Base-by-base conservation (phyloP, 1,140 invertebrate species). In the Stegodyphus dumicola region DNA sequence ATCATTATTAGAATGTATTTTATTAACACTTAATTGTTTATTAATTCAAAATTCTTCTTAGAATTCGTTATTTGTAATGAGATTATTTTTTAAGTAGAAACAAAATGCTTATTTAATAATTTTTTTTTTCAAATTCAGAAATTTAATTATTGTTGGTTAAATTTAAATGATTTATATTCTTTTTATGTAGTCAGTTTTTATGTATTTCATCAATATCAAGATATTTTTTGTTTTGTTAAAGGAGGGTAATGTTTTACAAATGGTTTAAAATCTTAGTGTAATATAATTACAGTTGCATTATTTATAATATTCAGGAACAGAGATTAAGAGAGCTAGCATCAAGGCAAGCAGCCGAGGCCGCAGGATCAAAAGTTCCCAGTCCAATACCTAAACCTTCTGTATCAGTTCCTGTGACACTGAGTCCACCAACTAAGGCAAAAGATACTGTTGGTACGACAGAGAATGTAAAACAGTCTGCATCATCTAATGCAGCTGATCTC, bases 341-440 rank as follows among this genome's bases (percentile, higher is more conserved):
- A 71, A 70, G 48, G 10, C 75, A 52, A 18, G 6, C 75, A 13
- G 6, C 13, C 9, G 84, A 86, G 4, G 9, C 75, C 6, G n/a
- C 33, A 9, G 49, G 7, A 10, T 48, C 53, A 51, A 85, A 85
- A 52, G 84, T 74, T 52, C 76, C 84, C 33, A 86, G 75, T 54
- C 75, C 84, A 18, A 70, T 86, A 15, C 84, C 84, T 6, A 75
- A 75, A 48, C 84, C 84, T 53, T 73, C 84, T 52, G 67, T 54
- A 15, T 7, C 70, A 33, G 64, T 54, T 7, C 15, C 78, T 13
- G 78, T 73, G 18, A 75, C 80, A 53, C 53, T 78, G 56, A 86
- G 84, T 65, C 84, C 75, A 13, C 66, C 84, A 7, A 64, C 69
- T 2, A 86, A 78, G 51, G 49, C 64, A 9, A 84, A 76, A 76